Conservation (phyloP, 53 echinoderm and acorn worm species). For the Pentamera pediparva region DNA sequence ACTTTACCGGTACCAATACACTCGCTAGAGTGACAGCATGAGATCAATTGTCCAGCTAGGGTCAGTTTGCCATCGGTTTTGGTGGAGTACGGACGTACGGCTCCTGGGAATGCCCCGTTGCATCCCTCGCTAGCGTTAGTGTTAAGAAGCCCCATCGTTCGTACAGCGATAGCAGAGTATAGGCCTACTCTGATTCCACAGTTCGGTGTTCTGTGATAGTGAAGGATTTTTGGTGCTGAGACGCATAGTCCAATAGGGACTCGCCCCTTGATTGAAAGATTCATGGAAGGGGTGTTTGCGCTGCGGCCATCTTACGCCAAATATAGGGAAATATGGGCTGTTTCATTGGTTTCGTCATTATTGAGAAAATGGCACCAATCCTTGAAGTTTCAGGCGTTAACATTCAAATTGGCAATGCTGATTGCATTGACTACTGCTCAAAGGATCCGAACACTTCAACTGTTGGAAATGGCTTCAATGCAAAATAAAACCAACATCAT, state of each 20-base stretch:
- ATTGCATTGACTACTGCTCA: conserved; percentile 23
- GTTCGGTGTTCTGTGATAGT: too few species aligned
- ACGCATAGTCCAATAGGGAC: neutral
- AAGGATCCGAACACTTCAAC: conserved; percentile 11
- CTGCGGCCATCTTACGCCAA: neutral
- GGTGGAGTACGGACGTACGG: too few species aligned
- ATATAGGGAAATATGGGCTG: conserved; percentile 33
- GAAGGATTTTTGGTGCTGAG: neutral
- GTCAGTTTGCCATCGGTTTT: too few species aligned
- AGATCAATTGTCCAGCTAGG: too few species aligned
- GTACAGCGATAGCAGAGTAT: too few species aligned
- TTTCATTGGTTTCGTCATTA: neutral
- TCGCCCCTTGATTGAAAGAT: conserved; percentile 11
- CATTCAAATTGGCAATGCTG: conserved; percentile 10
- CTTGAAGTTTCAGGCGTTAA: neutral
- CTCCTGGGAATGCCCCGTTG: too few species aligned
- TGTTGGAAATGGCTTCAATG: neutral
- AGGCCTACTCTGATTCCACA: too few species aligned
- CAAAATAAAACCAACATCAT: neutral
- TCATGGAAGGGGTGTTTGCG: conserved; percentile 26
- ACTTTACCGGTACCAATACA: too few species aligned
- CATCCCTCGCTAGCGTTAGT: too few species aligned
- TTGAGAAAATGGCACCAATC: neutral
- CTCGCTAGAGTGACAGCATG: too few species aligned
- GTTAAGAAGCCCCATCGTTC: too few species aligned